Base-by-base conservation (phyloP, 2,888 invertebrate species). In the Apeira syringaria region DNA sequence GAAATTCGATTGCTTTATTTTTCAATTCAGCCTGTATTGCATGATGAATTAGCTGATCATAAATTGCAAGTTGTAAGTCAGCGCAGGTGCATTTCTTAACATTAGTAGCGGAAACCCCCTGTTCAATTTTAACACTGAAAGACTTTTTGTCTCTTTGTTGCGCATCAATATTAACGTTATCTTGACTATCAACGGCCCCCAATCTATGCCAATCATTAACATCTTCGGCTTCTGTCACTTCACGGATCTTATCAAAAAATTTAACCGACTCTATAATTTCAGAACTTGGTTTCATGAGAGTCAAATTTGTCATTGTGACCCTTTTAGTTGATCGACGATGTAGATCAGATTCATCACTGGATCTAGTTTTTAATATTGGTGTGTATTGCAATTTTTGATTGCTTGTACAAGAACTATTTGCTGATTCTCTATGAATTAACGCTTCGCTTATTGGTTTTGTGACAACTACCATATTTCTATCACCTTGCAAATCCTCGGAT, bases 11-110 rank as follows among this genome's bases (percentile, higher is more conserved):
- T 24, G 75, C 64, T 68, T 82, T 86, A 4, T 49, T 53, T 53
- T 74, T 83, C 34, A 86, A 53, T 55, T 87, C 86, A 12, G 89
- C 86, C 63, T 77, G 71, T 47, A 60, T 54, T n/a, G 88, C 82
- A 42, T 89, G 89, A 46, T 78, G 51, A 37, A 85, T 71, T 5
- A 89, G 61, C 61, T 89, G 86, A 45, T 85, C 81, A 53, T 66
- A 74, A 55, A 86, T 76, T 20, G 66, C 64, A 24, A 87, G 73
- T 39, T 77, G 77, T 47, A 88, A 62, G 42, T 87, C 83, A 10
- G 75, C 53, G 60, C 89, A 89, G 3, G 80, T 76, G 48, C 89
- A 89, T 58, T 65, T 78, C 7, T 54, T 58, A 41, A 88, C 74
- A 51, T 84, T 65, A 0, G 73, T 85, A 56, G 65, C 45, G 0